phyloP scores from a whole-genome alignment of 2,113 vertebrate genomes.

The Ceyx margarethae region DNA sequence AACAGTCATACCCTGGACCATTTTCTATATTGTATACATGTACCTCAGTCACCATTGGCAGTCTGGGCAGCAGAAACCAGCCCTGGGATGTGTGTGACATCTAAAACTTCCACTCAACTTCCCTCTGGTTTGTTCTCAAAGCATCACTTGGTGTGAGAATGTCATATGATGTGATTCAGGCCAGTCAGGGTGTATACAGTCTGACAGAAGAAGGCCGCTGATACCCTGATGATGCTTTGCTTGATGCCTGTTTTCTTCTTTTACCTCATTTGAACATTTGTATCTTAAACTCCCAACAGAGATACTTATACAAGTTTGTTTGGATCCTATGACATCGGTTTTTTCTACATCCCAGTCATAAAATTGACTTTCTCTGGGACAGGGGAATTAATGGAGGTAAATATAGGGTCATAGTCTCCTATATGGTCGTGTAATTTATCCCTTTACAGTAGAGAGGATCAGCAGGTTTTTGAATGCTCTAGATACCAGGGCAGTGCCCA shows the following conservation, averaged over 20 bases:
- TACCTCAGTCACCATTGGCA: neutral
- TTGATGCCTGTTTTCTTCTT: neutral
- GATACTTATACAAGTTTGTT: neutral
- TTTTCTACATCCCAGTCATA: neutral
- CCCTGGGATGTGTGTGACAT: fast-evolving
- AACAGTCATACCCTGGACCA: neutral
- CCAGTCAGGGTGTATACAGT: neutral
- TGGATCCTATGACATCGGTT: neutral
- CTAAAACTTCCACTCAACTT: neutral
- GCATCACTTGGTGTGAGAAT: neutral
- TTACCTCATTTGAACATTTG: neutral
- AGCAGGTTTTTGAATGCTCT: neutral
- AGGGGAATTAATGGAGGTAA: neutral
- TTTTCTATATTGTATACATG: fast-evolving
- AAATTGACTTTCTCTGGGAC: neutral
- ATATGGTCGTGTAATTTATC: neutral
- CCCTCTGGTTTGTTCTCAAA: neutral
- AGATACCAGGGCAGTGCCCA: neutral
- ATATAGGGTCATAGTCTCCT: neutral
- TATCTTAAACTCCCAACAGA: neutral
- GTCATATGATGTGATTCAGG: neutral
- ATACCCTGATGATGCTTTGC: neutral
- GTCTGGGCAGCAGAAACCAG: neutral
- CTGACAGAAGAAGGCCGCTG: neutral
- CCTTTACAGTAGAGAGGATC: neutral